These are phyloP conservation scores for Megalopta genalis DNA, from an alignment of 1,140 invertebrate species.

Conservation along the genomic window DNA sequence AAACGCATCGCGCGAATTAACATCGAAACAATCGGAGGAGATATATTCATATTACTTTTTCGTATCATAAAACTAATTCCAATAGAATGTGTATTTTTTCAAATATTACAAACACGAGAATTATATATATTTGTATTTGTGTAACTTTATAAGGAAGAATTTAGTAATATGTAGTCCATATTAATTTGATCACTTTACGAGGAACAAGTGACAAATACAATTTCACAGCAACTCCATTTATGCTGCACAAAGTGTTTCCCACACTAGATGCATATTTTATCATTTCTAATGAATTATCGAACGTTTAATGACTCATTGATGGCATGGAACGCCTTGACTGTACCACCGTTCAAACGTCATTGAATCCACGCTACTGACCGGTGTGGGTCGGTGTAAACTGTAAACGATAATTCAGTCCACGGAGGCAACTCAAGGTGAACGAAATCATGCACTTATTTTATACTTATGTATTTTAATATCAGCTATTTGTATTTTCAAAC, in stretches of 20 bases:
- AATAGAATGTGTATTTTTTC: too few relatives aligned
- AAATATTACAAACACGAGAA: too few relatives aligned
- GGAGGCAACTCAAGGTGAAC: too few relatives aligned
- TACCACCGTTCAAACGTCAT: not conserved
- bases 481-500: too few relatives aligned
- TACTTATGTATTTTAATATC: too few relatives aligned
- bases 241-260: slow-evolving; percentile 37
- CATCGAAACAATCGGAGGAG: too few relatives aligned
- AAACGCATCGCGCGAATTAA: too few relatives aligned
- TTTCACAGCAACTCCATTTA: not conserved
- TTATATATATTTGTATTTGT: too few relatives aligned
- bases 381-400: not conserved
- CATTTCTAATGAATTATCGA: slow-evolving; percentile 44
- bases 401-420: not conserved
- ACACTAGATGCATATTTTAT: slow-evolving; percentile 59
- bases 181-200: not conserved
- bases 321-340: slow-evolving; percentile 21
- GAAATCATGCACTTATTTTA: too few relatives aligned
- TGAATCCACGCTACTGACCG: not conserved
- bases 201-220: not conserved
- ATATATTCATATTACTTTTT: too few relatives aligned
- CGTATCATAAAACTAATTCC: too few relatives aligned
- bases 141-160: too few relatives aligned
- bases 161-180: not conserved
- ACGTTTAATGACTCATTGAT: slow-evolving; percentile 44